Base-by-base conservation (phyloP, 64 coral and sea anemone species). In the Astreopora myriophthalma region DNA sequence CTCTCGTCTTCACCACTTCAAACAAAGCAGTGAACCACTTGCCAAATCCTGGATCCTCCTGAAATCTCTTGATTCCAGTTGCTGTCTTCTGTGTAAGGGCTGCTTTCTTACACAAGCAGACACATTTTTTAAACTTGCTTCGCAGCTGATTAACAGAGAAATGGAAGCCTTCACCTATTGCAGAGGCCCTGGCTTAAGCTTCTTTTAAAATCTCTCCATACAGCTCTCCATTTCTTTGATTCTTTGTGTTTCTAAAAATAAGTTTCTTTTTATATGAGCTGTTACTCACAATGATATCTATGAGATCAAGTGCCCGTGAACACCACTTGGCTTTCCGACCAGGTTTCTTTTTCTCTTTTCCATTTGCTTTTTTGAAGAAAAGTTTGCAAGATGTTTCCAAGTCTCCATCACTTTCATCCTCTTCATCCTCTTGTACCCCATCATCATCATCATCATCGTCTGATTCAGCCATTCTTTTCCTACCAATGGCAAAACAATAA, bases 91-190 rank as follows among this genome's bases (percentile, higher is more conserved):
- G 85, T 35, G 90, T 92, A 12, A 92, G 80, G 12, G 80, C 80
- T 75, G 61, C 71, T 38, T 28, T 7, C 55, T 92, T 76, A 67
- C 90, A 92, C 73, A 86, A 71, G 4, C 49, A 10, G 22, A 93
- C 81, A 70, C 80, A 92, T 44, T 92, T 92, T 57, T 86, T 86
- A 48, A 86, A 92, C 62, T 92, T 92, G 40, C 40, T 44, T 44
- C 40, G 40, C 40, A 44, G 40, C 40, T 44, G 40, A 44, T 44
- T 44, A 44, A 78, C 90, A 67, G 70, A 75, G 55, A 92, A 92
- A 40, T 70, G 37, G 38, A 73, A 48, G 55, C 25, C 31, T 62
- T 85, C 81, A 64, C 61, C 81, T 88, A 39, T 88, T 49, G 22
- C 42, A 46, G 66, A 20, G 44, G 65, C 69, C 68, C 85, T 88